These are phyloP conservation scores for Didymodactylos carnosus DNA, from an alignment of 2,888 invertebrate species.

Conservation along the genomic window DNA sequence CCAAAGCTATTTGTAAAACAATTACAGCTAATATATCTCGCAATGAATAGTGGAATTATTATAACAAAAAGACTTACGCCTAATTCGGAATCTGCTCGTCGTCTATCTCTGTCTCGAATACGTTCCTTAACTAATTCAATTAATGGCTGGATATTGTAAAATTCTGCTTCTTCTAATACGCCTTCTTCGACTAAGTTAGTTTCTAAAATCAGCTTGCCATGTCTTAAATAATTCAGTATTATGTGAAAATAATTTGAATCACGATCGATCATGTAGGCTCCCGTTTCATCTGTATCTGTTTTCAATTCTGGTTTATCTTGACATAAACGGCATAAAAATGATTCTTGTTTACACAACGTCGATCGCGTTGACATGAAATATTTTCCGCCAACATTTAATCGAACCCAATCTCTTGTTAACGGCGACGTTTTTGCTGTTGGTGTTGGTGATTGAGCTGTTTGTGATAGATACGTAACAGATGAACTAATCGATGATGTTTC, in stretches of 20 bases:
- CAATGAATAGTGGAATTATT: no score
- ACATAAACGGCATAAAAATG: conserved; percentile 82
- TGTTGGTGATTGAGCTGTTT: not conserved
- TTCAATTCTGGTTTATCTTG: conserved; percentile 88
- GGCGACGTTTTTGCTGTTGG: not conserved
- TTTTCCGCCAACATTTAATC: conserved; percentile 88
- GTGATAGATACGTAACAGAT: not conserved
- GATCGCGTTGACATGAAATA: conserved; percentile 89
- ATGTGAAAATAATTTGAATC: conserved; percentile 70
- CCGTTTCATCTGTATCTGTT: conserved; percentile 90
- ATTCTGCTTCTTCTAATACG: conserved; percentile 93
- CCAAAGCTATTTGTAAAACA: no score
- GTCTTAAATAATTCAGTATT: conserved; percentile 53
- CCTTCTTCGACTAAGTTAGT: conserved; percentile 87
- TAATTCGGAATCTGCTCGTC: no score
- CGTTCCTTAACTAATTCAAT: conserved; percentile 78
- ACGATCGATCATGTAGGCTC: conserved; percentile 90
- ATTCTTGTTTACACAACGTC: conserved; percentile 67
- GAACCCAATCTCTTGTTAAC: conserved; percentile 54
- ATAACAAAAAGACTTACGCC: no score
- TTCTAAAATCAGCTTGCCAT: conserved; percentile 87
- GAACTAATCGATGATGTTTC: not conserved
- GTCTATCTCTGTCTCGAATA: conserved; percentile 40
- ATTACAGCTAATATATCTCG: no score
- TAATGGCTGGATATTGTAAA: conserved; percentile 90